These are phyloP conservation scores for Eilema depressum DNA, from an alignment of 2,888 invertebrate genomes.

Conservation along the genomic window DNA sequence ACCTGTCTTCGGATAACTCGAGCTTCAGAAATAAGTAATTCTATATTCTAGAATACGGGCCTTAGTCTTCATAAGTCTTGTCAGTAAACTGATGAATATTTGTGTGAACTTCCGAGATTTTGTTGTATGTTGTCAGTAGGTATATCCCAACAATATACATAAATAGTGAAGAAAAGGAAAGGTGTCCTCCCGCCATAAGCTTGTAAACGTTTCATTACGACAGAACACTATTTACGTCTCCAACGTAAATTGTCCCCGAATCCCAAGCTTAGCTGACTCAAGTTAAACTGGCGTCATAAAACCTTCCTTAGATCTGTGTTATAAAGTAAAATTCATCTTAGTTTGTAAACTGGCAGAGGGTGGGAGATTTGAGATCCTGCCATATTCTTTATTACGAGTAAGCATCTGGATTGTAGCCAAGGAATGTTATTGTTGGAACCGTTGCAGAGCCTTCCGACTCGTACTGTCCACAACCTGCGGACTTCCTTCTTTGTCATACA, in stretches of 20 bases:
- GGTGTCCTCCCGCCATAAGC: conserved; percentile 22
- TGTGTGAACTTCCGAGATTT: background rate
- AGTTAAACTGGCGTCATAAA: conserved; percentile 48
- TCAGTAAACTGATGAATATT: background rate
- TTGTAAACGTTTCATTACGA: conserved; percentile 39
- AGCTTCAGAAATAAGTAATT: too few relatives aligned
- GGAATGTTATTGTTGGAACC: conserved; percentile 52
- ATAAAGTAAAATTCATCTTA: conserved; percentile 40
- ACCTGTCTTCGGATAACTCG: too few relatives aligned
- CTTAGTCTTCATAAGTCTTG: background rate
- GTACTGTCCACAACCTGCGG: conserved; percentile 48
- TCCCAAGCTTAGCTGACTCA: conserved; percentile 38
- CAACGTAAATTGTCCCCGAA: conserved; percentile 37
- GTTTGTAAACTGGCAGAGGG: conserved; percentile 49
- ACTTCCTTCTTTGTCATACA: conserved; percentile 37
- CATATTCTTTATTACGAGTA: conserved; percentile 42
- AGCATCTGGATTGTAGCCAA: conserved; percentile 67
- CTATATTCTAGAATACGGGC: too few relatives aligned
- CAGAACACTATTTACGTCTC: conserved; percentile 34
- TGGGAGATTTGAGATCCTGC: conserved; percentile 26
- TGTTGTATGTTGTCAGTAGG: too few relatives aligned
- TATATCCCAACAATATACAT: background rate
- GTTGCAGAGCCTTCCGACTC: conserved; percentile 61
- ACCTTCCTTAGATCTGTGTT: conserved; percentile 43
- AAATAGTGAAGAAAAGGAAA: conserved; percentile 28